Percentiles rank a stretch among this genome's conserved stretches.
Conservation (phyloP, 2,888 invertebrate species). For the Nomada flava region DNA sequence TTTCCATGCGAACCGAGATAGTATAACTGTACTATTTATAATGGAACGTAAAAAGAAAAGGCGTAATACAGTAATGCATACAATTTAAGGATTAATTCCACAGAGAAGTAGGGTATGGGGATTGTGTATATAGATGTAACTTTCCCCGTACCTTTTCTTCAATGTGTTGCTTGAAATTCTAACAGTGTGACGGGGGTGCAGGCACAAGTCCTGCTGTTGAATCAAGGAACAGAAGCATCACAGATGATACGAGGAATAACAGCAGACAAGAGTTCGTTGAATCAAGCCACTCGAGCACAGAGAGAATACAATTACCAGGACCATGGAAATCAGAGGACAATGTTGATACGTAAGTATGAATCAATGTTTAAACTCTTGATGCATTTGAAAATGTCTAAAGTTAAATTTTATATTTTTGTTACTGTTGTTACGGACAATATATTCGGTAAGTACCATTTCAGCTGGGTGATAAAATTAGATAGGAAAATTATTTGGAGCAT, state of each 20-base stretch:
- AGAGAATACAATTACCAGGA: not conserved
- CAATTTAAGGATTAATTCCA: slow-evolving; percentile 45
- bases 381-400: not conserved
- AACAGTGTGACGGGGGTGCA: slow-evolving; percentile 84
- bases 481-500: not conserved
- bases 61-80: not conserved
- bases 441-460: not conserved
- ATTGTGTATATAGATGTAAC: slow-evolving; percentile 43
- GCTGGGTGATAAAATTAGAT: no score
- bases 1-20: no score
- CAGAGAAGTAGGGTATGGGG: slow-evolving; percentile 72
- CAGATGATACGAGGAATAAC: slow-evolving; percentile 8
- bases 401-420: not conserved
- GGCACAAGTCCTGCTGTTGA: slow-evolving; percentile 76
- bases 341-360: slow-evolving; percentile 35
- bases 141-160: slow-evolving; percentile 78
- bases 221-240: slow-evolving; percentile 56
- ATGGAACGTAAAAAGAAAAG: not conserved
- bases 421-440: not conserved
- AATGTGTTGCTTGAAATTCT: slow-evolving; percentile 81
- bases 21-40: not conserved
- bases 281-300: not conserved
- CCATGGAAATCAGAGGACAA: slow-evolving; percentile 24
- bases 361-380: not conserved
- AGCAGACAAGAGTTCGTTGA: not conserved